Base-by-base conservation (phyloP, 2,888 invertebrate genomes). In the Galeruca laticollis region DNA sequence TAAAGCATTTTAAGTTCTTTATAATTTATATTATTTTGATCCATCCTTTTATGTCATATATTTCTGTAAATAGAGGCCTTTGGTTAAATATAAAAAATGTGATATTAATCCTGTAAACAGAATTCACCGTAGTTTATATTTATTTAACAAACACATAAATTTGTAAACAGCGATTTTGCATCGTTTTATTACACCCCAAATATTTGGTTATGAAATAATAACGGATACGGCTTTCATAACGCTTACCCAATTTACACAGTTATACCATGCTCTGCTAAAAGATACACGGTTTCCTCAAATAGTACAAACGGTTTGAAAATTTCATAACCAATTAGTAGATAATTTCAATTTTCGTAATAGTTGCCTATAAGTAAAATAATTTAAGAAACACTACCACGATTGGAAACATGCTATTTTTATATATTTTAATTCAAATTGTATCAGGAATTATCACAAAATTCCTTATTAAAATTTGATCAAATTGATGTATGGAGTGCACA, bases 141-240 rank as follows among this genome's bases (percentile, higher is more conserved):
- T 37, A 37, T 37, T 4, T 37, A 37, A 13, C 37, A 37, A 37
- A 37, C 37, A 37, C 37, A 37, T 37, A 37, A 37, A 37, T 37
- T 37, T 49, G 20, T 49, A 49, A 49, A 18, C 15, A 49, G 49
- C 18, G 5, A 10, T 13, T 54, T 54, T 54, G 52, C 52, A 54
- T 54, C 26, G 26, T 21, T 54, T 26, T 54, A 26, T 26, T 54
- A 54, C 6, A 54, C 26, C 26, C 21, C 21, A 54, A 54, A 54
- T 26, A 54, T 54, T 54, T 54, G 18, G 52, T 26, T 54, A 54
- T 54, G 21, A 54, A 26, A 26, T 26, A 31, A 54, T 54, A 54
- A 54, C 26, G 21, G n/a, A 26, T 54, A 49, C 37, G 9, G 37
- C 2, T 10, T 11, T 37, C 11, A 37, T 37, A 37, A 37, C 37